These are phyloP conservation scores for Ferrisia virgata DNA, from an alignment of 2,888 invertebrate genomes.

Conservation along the genomic window DNA sequence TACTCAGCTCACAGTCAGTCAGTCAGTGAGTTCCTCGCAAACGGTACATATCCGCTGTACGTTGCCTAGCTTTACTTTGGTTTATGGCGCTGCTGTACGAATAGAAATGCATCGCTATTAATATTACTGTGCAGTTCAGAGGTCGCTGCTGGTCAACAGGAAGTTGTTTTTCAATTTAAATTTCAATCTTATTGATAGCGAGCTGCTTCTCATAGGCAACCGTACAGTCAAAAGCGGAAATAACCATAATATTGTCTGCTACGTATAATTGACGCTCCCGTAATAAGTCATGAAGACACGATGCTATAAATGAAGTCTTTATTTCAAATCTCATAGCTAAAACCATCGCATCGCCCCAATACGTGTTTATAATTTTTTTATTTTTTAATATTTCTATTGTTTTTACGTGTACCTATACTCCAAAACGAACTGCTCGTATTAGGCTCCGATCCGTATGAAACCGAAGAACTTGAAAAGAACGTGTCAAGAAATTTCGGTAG, in stretches of 20 bases:
- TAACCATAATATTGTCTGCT: conserved; percentile 1
- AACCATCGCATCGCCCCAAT: background rate
- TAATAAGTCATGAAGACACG: background rate
- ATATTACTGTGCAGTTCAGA: conserved; percentile 12
- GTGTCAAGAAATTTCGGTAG: too few species aligned
- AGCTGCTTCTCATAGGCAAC: background rate
- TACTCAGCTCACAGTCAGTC: background rate
- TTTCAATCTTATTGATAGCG: conserved; percentile 13
- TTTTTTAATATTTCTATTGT: too few species aligned
- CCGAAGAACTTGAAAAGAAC: too few species aligned
- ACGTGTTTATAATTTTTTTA: background rate
- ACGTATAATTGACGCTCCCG: background rate
- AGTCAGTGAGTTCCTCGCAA: background rate
- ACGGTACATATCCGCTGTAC: conserved; percentile 1
- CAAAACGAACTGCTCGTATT: too few species aligned
- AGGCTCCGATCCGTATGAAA: too few species aligned
- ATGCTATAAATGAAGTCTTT: background rate
- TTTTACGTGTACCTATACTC: too few species aligned
- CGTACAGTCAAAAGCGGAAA: background rate
- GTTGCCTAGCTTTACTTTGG: background rate
- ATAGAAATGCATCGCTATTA: conserved; percentile 5
- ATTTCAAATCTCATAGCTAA: background rate
- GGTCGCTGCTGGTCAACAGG: conserved; percentile 19
- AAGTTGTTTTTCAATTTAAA: conserved; percentile 22
- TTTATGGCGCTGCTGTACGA: background rate